These are phyloP conservation scores for Xestia rhomboidea DNA, from an alignment of 2,888 invertebrate species.

Conservation along the genomic window DNA sequence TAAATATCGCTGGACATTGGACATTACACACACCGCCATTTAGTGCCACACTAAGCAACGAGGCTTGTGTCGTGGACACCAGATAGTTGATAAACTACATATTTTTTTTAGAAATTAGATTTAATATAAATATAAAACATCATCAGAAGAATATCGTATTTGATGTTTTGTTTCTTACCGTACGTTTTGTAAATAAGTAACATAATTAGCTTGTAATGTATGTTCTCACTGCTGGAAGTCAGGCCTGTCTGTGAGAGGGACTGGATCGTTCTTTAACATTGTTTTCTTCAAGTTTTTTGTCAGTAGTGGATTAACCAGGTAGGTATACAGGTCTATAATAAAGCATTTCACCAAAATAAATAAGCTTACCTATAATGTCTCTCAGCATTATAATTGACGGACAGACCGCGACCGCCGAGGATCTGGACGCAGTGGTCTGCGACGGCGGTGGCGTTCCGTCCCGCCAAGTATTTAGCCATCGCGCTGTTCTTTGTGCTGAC, in stretches of 20 bases:
- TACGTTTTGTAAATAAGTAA: not conserved
- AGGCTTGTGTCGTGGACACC: no score
- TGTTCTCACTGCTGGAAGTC: not conserved
- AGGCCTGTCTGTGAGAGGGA: not conserved
- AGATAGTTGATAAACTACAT: no score
- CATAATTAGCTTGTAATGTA: not conserved
- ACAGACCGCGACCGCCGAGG: constrained; percentile 93
- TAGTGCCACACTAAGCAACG: no score
- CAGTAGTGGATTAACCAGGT: no score
- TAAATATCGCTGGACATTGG: no score
- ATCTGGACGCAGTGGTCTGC: constrained; percentile 94
- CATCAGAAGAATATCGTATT: no score
- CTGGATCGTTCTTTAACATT: not conserved
- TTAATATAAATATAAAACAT: no score
- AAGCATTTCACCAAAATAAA: not conserved
- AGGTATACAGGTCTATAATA: not conserved
- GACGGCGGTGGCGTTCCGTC: constrained; percentile 92
- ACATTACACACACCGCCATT: no score
- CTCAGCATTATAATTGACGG: constrained; percentile 93
- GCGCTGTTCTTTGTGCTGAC: constrained; percentile 92
- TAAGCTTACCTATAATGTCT: constrained; percentile 91
- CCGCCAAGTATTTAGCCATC: constrained; percentile 94
- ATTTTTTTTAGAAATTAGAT: no score
- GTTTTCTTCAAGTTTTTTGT: not conserved
- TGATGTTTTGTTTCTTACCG: not conserved